Evolutionary conservation across 2,888 invertebrate species (phyloP), one percentile per base, ranked within the genome.

Genomic region (Caenorhabditis panamensis): DNA sequence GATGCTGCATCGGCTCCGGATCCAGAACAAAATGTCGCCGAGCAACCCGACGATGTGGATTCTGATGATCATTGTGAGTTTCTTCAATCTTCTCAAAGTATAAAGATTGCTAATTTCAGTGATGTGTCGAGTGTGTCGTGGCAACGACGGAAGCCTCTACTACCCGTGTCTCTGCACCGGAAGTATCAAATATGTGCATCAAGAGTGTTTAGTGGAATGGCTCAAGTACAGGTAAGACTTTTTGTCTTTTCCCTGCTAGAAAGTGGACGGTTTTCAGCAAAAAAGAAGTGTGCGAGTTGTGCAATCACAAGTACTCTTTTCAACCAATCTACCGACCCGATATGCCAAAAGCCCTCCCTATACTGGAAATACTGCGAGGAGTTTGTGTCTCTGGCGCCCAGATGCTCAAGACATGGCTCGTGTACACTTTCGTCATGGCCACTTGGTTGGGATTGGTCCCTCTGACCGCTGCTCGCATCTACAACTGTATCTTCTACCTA

Each of bases 311-410:
- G 79, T 99, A 98, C 92, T 96, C 96, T 3, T 99, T 99, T 91
- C 96, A 96, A 90, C 99, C 99, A 31, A 98, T 99, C 88, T 99
- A 99, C 92, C 96, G 97, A n/a, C 96, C 97, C 31, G 98, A 99
- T 91, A 99, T 99, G 99, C 99, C 99, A n/a, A 94, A 97, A 80
- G 94, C 97, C 79, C 93, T 99, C 88, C 99, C 99, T 0, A 93
- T 99, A 36, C 94, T 94, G 84, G 98, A 98, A 92, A 95, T 99
- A 9, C 94, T 96, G 0, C 95, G 95, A 84, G 88, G 88, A 36
- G 67, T 88, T 0, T 62, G 77, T 18, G 28, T 78, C 2, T 84
- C 83, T 22, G 94, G 97, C 36, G 95, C 95, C 2, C 95, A 95
- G 53, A 97, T 97, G 0, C 95, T 97, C 0, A 95, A 96, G 90